Evolutionary conservation across 2,797 vertebrate genomes (phyloP).

Genomic region (Silurus lanzhouensis): DNA sequence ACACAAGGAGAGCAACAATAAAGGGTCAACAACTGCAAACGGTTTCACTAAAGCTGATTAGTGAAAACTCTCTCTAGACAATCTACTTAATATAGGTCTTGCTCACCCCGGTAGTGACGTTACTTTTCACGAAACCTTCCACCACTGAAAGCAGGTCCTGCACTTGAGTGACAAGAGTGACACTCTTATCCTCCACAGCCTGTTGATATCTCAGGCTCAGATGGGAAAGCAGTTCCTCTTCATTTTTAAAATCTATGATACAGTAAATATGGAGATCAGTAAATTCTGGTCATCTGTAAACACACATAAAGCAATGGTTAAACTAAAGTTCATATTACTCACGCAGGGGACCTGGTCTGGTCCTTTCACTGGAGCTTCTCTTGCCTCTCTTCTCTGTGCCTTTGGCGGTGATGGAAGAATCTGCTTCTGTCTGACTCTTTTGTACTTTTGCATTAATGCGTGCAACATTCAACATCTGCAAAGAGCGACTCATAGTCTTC

Average conservation of each 20-base stretch:
- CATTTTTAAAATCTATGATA: conserved; percentile 80
- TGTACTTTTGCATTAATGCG: conserved; percentile 93
- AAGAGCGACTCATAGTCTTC: conserved; percentile 93
- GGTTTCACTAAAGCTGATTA: not conserved
- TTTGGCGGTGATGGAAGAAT: conserved; percentile 65
- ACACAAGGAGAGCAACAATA: conserved; percentile 49
- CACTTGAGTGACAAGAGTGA: conserved; percentile 65
- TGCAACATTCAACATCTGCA: conserved; percentile 95
- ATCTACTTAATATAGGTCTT: not conserved
- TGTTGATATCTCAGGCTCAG: conserved; percentile 79
- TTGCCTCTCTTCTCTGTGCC: conserved; percentile 64
- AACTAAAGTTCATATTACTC: conserved; percentile 47
- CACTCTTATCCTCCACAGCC: conserved; percentile 68
- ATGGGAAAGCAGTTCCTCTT: conserved; percentile 82
- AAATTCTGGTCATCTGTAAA: not conserved
- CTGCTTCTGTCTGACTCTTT: conserved; percentile 79
- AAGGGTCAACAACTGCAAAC: conserved; percentile 4
- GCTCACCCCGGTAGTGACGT: conserved; percentile 76
- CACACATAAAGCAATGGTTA: not conserved
- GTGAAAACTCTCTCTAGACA: not conserved
- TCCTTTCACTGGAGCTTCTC: conserved; percentile 73
- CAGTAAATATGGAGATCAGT: not conserved
- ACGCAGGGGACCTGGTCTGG: conserved; percentile 71
- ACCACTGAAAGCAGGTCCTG: conserved; percentile 76
- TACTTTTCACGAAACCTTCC: conserved; percentile 74